phyloP scores from a whole-genome alignment of 2,113 vertebrate species.

The Corythornis madagascariensis region DNA sequence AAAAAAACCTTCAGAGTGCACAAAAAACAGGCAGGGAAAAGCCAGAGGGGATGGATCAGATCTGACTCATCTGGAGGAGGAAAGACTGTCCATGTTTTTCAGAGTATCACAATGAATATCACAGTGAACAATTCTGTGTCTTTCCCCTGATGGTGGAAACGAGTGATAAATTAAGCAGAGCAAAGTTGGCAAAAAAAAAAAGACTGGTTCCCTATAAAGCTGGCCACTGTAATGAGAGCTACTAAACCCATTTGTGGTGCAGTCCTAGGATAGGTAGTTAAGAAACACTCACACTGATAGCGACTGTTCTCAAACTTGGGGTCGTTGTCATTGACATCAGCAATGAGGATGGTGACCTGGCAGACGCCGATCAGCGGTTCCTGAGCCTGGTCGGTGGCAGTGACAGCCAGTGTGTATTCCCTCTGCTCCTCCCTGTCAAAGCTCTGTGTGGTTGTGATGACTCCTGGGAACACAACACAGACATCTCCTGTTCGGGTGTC shows the following conservation, averaged over 20 bases:
- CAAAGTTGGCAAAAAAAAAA: neutral
- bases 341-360: slow-evolving; percentile 80
- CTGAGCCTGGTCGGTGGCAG: slow-evolving; percentile 84
- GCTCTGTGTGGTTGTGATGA: slow-evolving; percentile 79
- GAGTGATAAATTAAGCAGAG: neutral
- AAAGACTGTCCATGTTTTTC: neutral
- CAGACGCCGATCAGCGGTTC: slow-evolving; percentile 88
- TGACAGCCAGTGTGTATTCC: slow-evolving; percentile 82
- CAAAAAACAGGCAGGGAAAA: neutral
- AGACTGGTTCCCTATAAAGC: neutral
- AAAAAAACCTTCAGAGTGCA: neutral
- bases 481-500: neutral
- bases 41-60: neutral
- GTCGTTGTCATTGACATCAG: slow-evolving; percentile 88
- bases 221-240: neutral
- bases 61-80: neutral
- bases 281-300: slow-evolving; percentile 81
- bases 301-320: slow-evolving; percentile 90
- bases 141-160: neutral
- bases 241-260: neutral
- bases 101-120: neutral
- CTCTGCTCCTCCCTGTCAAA: slow-evolving; percentile 88
- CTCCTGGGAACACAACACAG: slow-evolving; percentile 72
- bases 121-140: neutral
- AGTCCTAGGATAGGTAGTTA: neutral